Percentiles rank a stretch among this genome's conserved stretches.
These are phyloP conservation scores for Hirudo medicinalis DNA, from an alignment of 1,140 invertebrate genomes.

Conservation along the genomic window DNA sequence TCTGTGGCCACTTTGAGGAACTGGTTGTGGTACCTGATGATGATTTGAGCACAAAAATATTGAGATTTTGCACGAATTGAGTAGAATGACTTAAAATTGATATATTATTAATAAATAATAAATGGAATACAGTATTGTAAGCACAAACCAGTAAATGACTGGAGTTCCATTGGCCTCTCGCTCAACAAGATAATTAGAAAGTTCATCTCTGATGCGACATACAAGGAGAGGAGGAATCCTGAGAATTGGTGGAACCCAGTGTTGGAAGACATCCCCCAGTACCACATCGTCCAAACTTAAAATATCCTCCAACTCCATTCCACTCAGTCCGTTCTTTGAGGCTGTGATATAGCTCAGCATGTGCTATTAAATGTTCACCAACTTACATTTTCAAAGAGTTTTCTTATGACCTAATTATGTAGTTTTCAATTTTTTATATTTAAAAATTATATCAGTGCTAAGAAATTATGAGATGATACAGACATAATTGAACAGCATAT, in stretches of 20 bases:
- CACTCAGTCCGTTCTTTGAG: conserved; percentile 21
- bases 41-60: conserved; percentile 20
- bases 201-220: conserved; percentile 16
- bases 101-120: neutral
- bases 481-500: too few relatives aligned
- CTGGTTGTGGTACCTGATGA: conserved; percentile 9
- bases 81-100: conserved; percentile 30
- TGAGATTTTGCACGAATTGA: conserved; percentile 25
- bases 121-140: too few relatives aligned
- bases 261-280: conserved; percentile 19
- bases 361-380: neutral
- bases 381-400: too few relatives aligned
- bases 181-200: conserved; percentile 19
- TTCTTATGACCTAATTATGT: too few relatives aligned
- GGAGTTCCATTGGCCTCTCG: conserved; percentile 16
- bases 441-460: too few relatives aligned
- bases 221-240: conserved; percentile 19
- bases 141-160: conserved; percentile 19
- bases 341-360: conserved; percentile 22
- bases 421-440: too few relatives aligned
- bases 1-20: conserved; percentile 18
- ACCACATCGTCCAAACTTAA: conserved; percentile 22
- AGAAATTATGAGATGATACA: too few relatives aligned
- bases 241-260: conserved; percentile 18
- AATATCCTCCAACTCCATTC: conserved; percentile 20